Evolutionary conservation across 2,888 invertebrate species (phyloP).

Genomic region (Sabatieria punctata): DNA sequence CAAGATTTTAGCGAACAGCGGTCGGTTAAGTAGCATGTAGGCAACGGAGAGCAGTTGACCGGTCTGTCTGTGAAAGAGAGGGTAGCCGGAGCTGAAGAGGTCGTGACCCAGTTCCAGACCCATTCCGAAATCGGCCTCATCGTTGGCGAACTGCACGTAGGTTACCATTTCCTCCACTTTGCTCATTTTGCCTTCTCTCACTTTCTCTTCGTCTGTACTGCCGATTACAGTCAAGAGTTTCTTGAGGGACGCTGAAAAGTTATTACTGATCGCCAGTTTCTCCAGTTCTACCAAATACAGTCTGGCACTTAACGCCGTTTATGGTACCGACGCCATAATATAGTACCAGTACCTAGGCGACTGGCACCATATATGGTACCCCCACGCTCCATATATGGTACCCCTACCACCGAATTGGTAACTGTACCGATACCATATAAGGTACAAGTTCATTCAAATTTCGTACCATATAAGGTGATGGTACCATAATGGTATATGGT

Average conservation of each 20-base stretch:
- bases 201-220: neutral
- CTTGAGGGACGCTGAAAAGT: neutral
- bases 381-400: too few species aligned
- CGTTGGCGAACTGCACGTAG: constrained; percentile 67
- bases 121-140: constrained; percentile 81
- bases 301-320: too few species aligned
- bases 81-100: constrained; percentile 57
- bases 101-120: constrained; percentile 71
- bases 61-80: constrained; percentile 49
- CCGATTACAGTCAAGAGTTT: neutral
- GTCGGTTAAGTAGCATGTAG: constrained; percentile 55
- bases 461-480: too few species aligned
- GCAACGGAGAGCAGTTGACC: constrained; percentile 51
- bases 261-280: constrained; percentile 10
- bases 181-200: constrained; percentile 38
- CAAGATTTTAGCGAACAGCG: constrained; percentile 54
- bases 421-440: too few species aligned
- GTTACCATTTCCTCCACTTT: constrained; percentile 63
- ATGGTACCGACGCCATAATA: too few species aligned
- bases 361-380: too few species aligned
- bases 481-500: too few species aligned
- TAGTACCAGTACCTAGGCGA: too few species aligned
- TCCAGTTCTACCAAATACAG: too few species aligned
- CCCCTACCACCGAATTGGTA: too few species aligned
- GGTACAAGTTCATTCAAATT: too few species aligned